Evolutionary conservation across 2,113 vertebrate species (phyloP).

Genomic region (Saguinus midas): DNA sequence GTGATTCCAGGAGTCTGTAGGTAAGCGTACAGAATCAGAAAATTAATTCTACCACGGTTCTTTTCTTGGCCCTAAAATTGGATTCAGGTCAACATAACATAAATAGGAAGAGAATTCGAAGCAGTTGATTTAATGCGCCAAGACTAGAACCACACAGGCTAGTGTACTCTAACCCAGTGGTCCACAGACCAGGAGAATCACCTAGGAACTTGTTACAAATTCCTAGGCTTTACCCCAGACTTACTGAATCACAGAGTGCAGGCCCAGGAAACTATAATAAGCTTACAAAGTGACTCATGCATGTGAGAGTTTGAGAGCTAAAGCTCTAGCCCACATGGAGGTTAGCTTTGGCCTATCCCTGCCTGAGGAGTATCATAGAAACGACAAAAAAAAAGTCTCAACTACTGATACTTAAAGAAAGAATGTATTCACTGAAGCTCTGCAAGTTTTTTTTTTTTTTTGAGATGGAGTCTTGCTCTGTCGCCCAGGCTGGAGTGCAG

Average conservation of each 20-base stretch:
- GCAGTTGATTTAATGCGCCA: neutral
- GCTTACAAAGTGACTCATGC: neutral
- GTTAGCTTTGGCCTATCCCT: neutral
- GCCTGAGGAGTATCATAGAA: neutral
- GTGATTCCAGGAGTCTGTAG: neutral
- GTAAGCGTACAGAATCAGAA: neutral
- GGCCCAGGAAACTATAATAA: neutral
- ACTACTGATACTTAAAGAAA: neutral
- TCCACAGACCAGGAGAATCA: neutral
- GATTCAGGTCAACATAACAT: neutral
- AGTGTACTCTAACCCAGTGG: neutral
- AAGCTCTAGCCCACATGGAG: neutral
- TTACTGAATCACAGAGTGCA: neutral
- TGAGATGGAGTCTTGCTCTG: no score
- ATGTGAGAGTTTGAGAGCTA: neutral
- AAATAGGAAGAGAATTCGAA: constrained; percentile 25
- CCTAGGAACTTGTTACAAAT: neutral
- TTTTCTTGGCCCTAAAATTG: neutral
- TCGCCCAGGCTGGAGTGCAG: no score
- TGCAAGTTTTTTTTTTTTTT: constrained; percentile 1
- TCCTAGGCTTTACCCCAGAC: neutral
- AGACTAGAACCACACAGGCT: neutral
- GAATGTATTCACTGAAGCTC: neutral
- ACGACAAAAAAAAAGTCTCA: neutral
- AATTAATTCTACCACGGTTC: neutral